phyloP scores from a whole-genome alignment of 2,113 vertebrate species.

The Turnix velox region DNA sequence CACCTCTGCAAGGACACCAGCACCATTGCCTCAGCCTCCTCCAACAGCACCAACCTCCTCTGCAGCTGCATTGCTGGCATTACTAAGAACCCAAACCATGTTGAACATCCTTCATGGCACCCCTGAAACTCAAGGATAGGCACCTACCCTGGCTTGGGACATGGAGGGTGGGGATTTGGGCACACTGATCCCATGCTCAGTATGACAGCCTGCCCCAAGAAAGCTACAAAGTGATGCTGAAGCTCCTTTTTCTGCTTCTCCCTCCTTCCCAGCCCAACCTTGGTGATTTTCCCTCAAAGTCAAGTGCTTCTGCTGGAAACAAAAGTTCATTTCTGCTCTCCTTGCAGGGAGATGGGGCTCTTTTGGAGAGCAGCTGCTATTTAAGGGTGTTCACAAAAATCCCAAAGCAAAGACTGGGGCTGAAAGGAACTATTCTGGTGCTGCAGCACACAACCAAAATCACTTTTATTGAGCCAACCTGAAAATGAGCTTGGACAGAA shows the following conservation, averaged over 20 bases:
- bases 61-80: rapidly evolving
- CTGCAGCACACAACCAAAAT: neutral
- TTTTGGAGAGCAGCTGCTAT: neutral
- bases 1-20: constrained; percentile 72
- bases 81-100: neutral
- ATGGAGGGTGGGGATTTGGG: rapidly evolving
- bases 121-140: rapidly evolving
- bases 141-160: neutral
- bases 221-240: neutral
- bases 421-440: neutral
- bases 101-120: neutral
- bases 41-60: neutral
- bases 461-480: neutral
- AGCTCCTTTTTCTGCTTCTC: neutral
- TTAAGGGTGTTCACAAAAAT: neutral
- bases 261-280: neutral
- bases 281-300: neutral
- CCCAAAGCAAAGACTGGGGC: neutral
- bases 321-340: rapidly evolving
- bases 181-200: rapidly evolving
- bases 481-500: neutral
- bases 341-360: neutral
- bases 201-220: neutral
- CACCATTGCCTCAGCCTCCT: neutral
- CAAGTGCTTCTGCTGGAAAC: neutral